Evolutionary conservation across 2,888 invertebrate genomes (phyloP).

Genomic region (Limnephilus auricula): DNA sequence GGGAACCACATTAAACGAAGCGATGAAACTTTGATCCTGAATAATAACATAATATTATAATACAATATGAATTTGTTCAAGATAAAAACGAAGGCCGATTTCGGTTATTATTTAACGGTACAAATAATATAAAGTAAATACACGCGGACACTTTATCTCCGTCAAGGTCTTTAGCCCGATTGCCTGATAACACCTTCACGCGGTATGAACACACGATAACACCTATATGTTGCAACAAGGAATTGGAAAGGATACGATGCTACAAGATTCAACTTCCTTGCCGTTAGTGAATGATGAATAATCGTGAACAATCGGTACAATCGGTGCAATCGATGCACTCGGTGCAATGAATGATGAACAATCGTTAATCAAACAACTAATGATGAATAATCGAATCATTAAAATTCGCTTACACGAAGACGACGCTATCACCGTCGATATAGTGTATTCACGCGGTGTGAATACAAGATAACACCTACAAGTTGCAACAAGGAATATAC

Average conservation of each 20-base stretch:
- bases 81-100: constrained; percentile 23
- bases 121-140: not conserved
- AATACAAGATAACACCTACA: no score
- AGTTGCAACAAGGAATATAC: no score
- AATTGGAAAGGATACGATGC: not conserved
- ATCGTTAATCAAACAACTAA: not conserved
- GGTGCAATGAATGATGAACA: no score
- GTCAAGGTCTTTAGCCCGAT: not conserved
- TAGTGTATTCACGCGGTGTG: no score
- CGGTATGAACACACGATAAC: not conserved
- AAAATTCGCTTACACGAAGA: not conserved
- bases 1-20: no score
- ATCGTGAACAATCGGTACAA: no score
- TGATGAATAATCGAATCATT: not conserved
- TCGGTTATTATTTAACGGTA: constrained; percentile 26
- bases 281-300: not conserved
- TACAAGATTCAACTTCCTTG: not conserved
- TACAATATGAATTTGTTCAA: constrained; percentile 8
- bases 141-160: not conserved
- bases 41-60: no score
- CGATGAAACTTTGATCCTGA: no score
- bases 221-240: not conserved
- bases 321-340: no score
- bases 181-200: not conserved
- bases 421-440: no score